These are phyloP conservation scores for Cerceris rybyensis DNA, from an alignment of 2,888 invertebrate species.

Conservation along the genomic window DNA sequence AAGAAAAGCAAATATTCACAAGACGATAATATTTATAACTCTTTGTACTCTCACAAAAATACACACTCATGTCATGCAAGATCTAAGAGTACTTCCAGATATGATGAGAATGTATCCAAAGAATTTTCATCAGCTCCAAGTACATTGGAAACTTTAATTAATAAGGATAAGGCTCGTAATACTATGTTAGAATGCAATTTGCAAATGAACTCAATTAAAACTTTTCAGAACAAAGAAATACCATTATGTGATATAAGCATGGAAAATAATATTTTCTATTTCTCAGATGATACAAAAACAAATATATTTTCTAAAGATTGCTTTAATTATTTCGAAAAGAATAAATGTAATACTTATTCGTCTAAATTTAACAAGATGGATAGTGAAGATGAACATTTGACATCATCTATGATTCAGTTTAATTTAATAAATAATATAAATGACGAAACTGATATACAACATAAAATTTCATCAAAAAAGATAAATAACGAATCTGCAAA, in stretches of 20 bases:
- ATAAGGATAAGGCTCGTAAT: slow-evolving; percentile 11
- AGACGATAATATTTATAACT: slow-evolving; percentile 21
- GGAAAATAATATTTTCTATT: slow-evolving; percentile 14
- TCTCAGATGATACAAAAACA: not conserved
- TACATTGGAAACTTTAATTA: not conserved
- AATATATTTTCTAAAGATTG: not conserved
- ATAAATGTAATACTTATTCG: not conserved
- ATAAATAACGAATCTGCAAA: not conserved
- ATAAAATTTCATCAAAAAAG: not conserved
- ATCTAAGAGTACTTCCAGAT: slow-evolving; percentile 22
- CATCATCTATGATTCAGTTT: not conserved
- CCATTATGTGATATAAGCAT: slow-evolving; percentile 12
- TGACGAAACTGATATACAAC: not conserved
- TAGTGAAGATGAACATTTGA: not conserved
- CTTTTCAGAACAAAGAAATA: not conserved
- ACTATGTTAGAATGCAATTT: not conserved
- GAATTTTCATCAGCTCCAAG: not conserved
- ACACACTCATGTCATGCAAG: not conserved
- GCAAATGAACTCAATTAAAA: not conserved
- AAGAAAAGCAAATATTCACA: slow-evolving; percentile 16
- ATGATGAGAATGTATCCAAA: not conserved
- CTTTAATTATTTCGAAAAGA: not conserved
- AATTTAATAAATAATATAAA: not conserved
- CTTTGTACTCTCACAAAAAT: not conserved
- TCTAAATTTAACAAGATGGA: not conserved